phyloP scores from a whole-genome alignment of 2,113 vertebrate genomes.

The Rhineura floridana region DNA sequence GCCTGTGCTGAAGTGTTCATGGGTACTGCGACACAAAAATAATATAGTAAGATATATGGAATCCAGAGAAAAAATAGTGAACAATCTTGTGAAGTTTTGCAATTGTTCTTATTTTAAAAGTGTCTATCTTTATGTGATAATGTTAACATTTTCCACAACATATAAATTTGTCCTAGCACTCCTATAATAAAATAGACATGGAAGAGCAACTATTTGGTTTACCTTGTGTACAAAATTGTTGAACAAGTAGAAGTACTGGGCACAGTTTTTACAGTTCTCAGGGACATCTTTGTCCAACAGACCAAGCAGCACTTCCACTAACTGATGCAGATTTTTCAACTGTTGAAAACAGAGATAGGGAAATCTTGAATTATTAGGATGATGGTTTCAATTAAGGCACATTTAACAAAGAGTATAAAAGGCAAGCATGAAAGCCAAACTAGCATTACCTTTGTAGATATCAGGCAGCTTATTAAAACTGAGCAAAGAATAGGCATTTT shows the following conservation, averaged over 20 bases:
- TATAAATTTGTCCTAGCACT: not conserved
- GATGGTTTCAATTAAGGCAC: not conserved
- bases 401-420: not conserved
- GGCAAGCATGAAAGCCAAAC: constrained; percentile 3
- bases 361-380: not conserved
- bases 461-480: not conserved
- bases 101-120: not conserved
- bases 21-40: too few relatives aligned
- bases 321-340: constrained; percentile 84
- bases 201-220: constrained; percentile 33
- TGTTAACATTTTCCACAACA: not conserved
- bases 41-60: not conserved
- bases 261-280: constrained; percentile 98
- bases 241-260: constrained; percentile 96
- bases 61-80: not conserved
- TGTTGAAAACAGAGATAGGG: constrained; percentile 56
- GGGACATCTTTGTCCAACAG: constrained; percentile 97
- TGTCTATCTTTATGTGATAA: not conserved
- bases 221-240: constrained; percentile 98
- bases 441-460: constrained; percentile 22
- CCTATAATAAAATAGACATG: not conserved
- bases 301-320: constrained; percentile 89
- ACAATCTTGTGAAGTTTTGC: not conserved
- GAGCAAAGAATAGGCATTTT: not conserved
- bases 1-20: too few relatives aligned